Evolutionary conservation across 2,113 vertebrate genomes (phyloP).

Genomic region (Aldabrachelys gigantea): DNA sequence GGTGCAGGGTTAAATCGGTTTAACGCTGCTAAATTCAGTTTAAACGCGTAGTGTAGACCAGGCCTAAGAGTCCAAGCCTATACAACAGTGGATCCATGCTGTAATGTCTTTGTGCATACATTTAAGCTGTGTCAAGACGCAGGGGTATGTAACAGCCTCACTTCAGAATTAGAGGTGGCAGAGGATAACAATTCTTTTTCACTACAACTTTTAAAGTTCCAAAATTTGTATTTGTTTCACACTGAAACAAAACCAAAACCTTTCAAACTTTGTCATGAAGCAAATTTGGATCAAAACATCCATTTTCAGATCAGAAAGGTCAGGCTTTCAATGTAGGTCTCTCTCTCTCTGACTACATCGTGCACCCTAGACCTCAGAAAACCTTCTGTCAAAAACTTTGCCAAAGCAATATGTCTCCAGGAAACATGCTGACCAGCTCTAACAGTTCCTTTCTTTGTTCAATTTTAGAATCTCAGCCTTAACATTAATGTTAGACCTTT

Average conservation of each 20-base stretch:
- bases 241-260: background rate
- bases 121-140: background rate
- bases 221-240: background rate
- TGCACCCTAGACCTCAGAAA: background rate
- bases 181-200: background rate
- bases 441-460: background rate
- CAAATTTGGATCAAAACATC: background rate
- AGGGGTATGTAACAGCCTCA: background rate
- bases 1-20: too few relatives aligned
- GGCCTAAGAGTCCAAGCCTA: background rate
- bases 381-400: background rate
- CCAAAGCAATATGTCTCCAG: too few relatives aligned
- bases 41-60: too few relatives aligned
- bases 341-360: background rate
- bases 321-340: background rate
- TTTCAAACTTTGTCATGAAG: background rate
- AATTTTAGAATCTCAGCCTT: background rate
- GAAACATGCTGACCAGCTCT: background rate
- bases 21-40: too few relatives aligned
- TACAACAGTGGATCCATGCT: background rate
- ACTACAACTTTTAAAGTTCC: background rate
- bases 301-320: background rate
- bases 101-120: background rate
- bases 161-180: background rate
- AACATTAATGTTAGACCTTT: fast-evolving